Base-by-base conservation (phyloP, 2,113 vertebrate genomes). In the Rhea pennata region DNA sequence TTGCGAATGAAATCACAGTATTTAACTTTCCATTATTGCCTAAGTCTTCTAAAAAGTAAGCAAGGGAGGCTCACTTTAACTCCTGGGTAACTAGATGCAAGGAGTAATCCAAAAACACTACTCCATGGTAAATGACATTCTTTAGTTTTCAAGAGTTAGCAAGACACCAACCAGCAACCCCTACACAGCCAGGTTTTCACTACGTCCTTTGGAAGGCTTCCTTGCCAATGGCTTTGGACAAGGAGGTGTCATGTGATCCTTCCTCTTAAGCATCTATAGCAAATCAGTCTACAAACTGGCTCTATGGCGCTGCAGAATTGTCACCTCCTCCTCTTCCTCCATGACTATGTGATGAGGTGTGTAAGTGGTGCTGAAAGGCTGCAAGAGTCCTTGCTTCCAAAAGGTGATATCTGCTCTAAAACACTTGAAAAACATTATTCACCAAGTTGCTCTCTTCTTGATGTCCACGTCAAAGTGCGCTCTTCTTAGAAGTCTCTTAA, bases 281-380 rank as follows among this genome's bases (percentile, higher is more conserved):
- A 78, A 81, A 31, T 39, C 48, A 24, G 17, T 5, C 0, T 22
- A 13, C 36, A 51, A 17, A 72, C 21, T 44, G 48, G 36, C 42
- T 90, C 39, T 85, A 17, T n/a, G 66, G 39, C 31, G 62, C 27
- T 81, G 40, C 73, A 87, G 74, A 33, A 50, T 5, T 3, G 5
- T 48, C 46, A 19, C 46, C 17, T 48, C 46, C 19, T 48, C n/a
- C 26, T 91, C 29, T 78, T 53, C 56, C 72, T 42, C 46, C 58
- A 48, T 1, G 3, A 69, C 54, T 0, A 1, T 6, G 0, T 7
- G 15, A 44, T 5, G 1, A 42, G 48, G 50, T 48, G 29, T 22
- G 29, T 67, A 69, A 69, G 29, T 13, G 58, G 7, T 90, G 71
- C 42, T 10, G 4, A 48, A 58, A 77, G 14, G 26, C 54, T 66